Evolutionary conservation across 2,888 invertebrate species (phyloP), one percentile per base, ranked within the genome.

Genomic region (Diadegma fenestrale): DNA sequence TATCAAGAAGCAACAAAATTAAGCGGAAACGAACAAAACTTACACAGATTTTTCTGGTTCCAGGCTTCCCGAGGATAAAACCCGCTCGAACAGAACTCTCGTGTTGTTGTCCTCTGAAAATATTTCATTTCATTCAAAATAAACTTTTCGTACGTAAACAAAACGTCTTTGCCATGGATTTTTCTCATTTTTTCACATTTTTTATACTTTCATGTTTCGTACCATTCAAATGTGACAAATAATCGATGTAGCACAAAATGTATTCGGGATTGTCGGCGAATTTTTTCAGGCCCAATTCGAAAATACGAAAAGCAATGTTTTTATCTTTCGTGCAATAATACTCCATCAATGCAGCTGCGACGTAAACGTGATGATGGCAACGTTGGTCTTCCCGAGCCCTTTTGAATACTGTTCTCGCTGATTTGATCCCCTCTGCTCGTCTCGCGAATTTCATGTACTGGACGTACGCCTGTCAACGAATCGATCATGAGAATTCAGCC

Each of bases 381-480:
- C 95, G 95, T 48, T 95, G 94, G 93, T 99, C 99, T 93, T 99
- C 99, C 30, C 99, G 95, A 0, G 99, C 99, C 88, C 97, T 95
- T 93, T 99, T 99, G 94, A 99, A 99, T 17, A 99, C 97, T 0
- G 96, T 96, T 90, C 99, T 95, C 0, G 99, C 99, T 0, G 99
- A 97, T 94, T 99, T 99, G 88, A 99, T 99, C 33, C 99, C 99
- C 94, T 99, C 99, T 0, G 99, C 99, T 72, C 99, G 95, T 17
- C 99, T 95, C 0, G 99, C 98, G 93, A 99, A 99, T 95, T 99
- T 99, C 99, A 99, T 99, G 92, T 99, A 99, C 92, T 99, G 99
- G 19, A 99, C 98, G 93, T 98, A 99, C 0, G 98, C 98, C 96
- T 98, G 90, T 22, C 8, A 92, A n/a, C 81, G 71, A 75, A 37